These are phyloP conservation scores for Chamaea fasciata DNA, from an alignment of 2,113 vertebrate species.

Conservation along the genomic window DNA sequence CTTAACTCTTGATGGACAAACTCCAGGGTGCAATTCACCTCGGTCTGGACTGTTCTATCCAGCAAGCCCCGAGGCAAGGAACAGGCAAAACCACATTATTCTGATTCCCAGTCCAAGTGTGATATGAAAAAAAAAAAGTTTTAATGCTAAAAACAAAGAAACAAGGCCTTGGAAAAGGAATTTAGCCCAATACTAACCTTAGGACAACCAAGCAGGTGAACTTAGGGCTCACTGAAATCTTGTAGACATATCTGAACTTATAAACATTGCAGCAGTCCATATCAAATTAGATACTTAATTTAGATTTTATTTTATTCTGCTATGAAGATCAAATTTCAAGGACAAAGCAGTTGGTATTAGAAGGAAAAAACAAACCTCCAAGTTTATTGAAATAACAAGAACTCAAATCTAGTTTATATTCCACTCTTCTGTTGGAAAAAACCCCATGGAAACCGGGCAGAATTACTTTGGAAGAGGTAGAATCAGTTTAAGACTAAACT, in stretches of 20 bases:
- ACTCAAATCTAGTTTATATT: rapidly evolving
- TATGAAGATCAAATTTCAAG: neutral
- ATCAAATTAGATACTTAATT: neutral
- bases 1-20: neutral
- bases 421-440: neutral
- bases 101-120: neutral
- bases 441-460: rapidly evolving
- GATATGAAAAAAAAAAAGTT: neutral
- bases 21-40: neutral
- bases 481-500: neutral
- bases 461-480: neutral
- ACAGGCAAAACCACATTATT: neutral
- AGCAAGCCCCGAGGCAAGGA: neutral
- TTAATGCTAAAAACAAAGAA: neutral
- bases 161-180: neutral
- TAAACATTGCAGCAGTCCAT: neutral
- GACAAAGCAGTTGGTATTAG: neutral
- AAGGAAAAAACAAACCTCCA: rapidly evolving
- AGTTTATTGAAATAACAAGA: neutral
- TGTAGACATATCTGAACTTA: neutral
- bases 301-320: neutral
- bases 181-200: neutral
- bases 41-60: neutral
- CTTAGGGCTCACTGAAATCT: neutral
- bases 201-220: neutral